Evolutionary conservation across 2,797 vertebrate genomes (phyloP).

Genomic region (Furcifer pardalis): DNA sequence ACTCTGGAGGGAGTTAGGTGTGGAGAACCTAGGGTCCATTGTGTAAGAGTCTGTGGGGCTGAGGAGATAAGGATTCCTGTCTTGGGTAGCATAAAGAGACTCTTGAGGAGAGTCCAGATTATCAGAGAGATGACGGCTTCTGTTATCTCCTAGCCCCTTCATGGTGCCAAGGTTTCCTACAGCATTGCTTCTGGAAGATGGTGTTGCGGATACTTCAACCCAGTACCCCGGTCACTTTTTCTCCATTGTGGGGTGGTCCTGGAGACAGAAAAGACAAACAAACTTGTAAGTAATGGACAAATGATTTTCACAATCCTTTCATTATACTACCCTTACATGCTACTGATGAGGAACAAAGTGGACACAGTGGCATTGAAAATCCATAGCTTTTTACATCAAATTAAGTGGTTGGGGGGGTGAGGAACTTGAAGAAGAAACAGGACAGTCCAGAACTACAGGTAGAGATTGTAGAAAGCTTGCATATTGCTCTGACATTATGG

Average conservation of each 20-base stretch:
- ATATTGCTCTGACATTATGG: neutral
- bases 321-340: neutral
- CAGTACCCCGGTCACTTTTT: constrained; percentile 3
- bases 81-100: constrained; percentile 86
- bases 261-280: constrained; percentile 59
- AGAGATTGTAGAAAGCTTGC: neutral
- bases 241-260: constrained; percentile 57
- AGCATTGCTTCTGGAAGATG: constrained; percentile 73
- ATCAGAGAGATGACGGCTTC: constrained; percentile 91
- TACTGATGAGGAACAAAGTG: neutral
- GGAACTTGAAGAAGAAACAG: neutral
- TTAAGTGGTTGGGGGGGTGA: neutral
- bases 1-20: constrained; percentile 82
- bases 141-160: constrained; percentile 96
- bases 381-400: neutral
- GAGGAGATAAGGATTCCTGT: constrained; percentile 91
- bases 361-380: neutral
- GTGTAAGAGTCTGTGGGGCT: constrained; percentile 89
- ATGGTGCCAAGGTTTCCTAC: constrained; percentile 82
- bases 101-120: constrained; percentile 90
- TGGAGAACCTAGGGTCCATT: constrained; percentile 85
- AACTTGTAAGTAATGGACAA: constrained; percentile 14
- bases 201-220: constrained; percentile 52
- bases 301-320: neutral
- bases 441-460: neutral